phyloP scores from a whole-genome alignment of 1,140 invertebrate species.

The Cherax destructor region DNA sequence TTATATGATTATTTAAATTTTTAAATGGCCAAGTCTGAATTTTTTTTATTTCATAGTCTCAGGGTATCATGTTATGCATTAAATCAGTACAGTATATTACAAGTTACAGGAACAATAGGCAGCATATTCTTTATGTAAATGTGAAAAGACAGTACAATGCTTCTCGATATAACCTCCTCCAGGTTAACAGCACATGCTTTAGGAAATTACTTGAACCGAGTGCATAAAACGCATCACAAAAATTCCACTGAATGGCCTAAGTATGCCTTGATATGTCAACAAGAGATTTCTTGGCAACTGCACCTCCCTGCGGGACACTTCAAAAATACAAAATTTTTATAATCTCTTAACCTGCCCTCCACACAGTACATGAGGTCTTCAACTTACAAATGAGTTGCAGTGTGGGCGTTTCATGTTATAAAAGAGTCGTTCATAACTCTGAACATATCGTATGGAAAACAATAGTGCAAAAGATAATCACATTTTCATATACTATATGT shows the following conservation, averaged over 20 bases:
- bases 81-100: neutral
- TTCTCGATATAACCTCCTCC: neutral
- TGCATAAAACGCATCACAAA: no score
- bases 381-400: no score
- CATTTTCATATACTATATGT: no score
- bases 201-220: neutral
- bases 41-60: neutral
- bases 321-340: neutral
- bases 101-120: neutral
- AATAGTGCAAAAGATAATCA: no score
- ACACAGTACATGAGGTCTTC: no score
- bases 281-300: neutral
- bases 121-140: neutral
- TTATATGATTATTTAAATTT: neutral
- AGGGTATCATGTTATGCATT: neutral
- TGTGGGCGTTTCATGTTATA: no score
- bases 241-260: neutral
- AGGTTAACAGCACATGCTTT: neutral
- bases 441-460: no score
- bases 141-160: neutral
- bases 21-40: neutral
- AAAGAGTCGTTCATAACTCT: no score
- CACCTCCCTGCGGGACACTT: neutral
- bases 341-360: neutral
- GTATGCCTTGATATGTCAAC: neutral